Conservation (phyloP, 2,113 vertebrate genomes). For the Chiloscyllium plagiosum region DNA sequence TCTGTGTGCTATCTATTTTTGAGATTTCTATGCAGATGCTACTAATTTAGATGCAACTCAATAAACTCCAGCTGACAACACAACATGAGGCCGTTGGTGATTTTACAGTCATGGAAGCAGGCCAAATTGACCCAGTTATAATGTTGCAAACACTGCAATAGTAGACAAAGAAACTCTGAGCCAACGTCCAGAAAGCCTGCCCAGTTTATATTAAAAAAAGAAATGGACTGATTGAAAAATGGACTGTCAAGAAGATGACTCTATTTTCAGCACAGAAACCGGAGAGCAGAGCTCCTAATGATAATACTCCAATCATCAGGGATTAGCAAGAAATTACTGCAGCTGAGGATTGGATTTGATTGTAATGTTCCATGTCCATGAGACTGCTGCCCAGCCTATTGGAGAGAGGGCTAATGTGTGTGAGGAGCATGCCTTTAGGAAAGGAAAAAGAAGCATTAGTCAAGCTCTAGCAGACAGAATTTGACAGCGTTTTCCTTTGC, state of each 20-base stretch:
- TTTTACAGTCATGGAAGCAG: not conserved
- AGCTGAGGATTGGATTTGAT: constrained; percentile 6
- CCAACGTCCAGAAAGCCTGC: not conserved
- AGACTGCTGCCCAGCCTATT: not conserved
- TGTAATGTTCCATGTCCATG: not conserved
- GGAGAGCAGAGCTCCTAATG: not conserved
- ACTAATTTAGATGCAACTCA: not conserved
- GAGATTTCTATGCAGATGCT: not conserved
- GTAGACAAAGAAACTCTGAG: not conserved
- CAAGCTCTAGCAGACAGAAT: not conserved
- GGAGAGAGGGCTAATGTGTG: not conserved
- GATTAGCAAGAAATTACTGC: not conserved
- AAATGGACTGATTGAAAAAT: not conserved
- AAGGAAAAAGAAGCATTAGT: not conserved
- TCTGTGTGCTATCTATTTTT: not conserved
- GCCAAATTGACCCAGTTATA: not conserved
- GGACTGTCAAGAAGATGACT: not conserved
- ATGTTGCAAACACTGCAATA: not conserved
- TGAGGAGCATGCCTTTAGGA: not conserved
- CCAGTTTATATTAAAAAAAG: not conserved
- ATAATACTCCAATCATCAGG: constrained; percentile 17
- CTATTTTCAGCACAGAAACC: not conserved
- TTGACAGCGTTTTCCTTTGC: not conserved
- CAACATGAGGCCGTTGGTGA: not conserved
- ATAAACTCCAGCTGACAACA: not conserved